Evolutionary conservation across 2,888 invertebrate genomes (phyloP).

Genomic region (Agrotis ipsilon): DNA sequence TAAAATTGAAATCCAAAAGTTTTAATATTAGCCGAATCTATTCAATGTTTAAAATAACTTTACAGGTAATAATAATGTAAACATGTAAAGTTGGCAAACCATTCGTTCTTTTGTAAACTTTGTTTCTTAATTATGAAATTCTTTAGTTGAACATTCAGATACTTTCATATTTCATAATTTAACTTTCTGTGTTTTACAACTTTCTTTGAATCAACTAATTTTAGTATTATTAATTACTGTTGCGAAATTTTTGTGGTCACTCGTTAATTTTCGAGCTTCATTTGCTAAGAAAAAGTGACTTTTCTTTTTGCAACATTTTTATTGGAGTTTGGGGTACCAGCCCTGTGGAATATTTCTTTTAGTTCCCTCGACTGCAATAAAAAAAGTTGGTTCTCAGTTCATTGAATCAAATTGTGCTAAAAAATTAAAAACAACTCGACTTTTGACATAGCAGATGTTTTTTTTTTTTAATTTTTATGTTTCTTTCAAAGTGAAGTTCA

Average conservation of each 20-base stretch:
- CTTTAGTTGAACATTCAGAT: slow-evolving; percentile 20
- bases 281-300: neutral
- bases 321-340: no score
- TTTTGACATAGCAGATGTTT: no score
- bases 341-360: no score
- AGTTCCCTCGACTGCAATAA: no score
- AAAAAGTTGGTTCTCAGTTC: no score
- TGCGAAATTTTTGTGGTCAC: neutral
- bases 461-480: slow-evolving; percentile 14
- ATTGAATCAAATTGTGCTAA: no score
- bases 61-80: slow-evolving; percentile 27
- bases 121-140: slow-evolving; percentile 38
- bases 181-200: slow-evolving; percentile 33
- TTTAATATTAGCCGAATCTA: slow-evolving; percentile 17
- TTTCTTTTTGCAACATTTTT: neutral
- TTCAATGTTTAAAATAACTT: slow-evolving; percentile 16
- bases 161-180: slow-evolving; percentile 20
- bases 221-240: slow-evolving; percentile 36
- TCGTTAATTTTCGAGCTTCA: slow-evolving; percentile 26
- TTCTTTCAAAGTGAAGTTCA: slow-evolving; percentile 14
- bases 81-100: slow-evolving; percentile 25
- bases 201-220: slow-evolving; percentile 34
- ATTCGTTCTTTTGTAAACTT: slow-evolving; percentile 36
- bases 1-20: slow-evolving; percentile 16
- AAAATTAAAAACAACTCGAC: no score